These are phyloP conservation scores for Mixornis gularis DNA, from an alignment of 2,113 vertebrate species.

Conservation along the genomic window DNA sequence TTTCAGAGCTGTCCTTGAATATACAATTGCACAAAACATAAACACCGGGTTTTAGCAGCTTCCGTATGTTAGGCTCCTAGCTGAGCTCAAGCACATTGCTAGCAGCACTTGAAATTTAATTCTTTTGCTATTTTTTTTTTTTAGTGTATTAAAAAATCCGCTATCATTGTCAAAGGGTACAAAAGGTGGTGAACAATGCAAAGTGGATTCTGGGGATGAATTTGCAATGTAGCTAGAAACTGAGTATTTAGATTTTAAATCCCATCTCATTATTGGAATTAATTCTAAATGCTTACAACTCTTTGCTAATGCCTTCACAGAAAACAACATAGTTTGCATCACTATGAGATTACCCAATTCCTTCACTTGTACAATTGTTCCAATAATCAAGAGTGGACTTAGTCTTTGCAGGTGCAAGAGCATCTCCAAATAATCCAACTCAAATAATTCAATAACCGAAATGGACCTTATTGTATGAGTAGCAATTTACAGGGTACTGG, in stretches of 20 bases:
- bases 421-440: background rate
- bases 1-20: background rate
- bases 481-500: background rate
- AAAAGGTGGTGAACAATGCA: background rate
- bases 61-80: background rate
- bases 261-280: background rate
- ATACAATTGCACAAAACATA: background rate
- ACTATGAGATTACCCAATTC: background rate
- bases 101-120: background rate
- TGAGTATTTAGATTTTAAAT: background rate
- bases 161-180: background rate
- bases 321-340: slow-evolving; percentile 10
- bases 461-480: background rate
- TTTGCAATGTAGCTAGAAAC: background rate
- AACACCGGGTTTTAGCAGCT: background rate
- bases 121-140: background rate
- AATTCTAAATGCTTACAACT: background rate
- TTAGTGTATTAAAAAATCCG: background rate
- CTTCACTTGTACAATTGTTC: slow-evolving; percentile 14
- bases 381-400: background rate
- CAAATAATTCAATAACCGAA: background rate
- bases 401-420: background rate
- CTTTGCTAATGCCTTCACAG: background rate
- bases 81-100: background rate
- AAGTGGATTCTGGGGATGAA: background rate